Base-by-base conservation (phyloP, 2,113 vertebrate genomes). In the Pardalotus punctatus region DNA sequence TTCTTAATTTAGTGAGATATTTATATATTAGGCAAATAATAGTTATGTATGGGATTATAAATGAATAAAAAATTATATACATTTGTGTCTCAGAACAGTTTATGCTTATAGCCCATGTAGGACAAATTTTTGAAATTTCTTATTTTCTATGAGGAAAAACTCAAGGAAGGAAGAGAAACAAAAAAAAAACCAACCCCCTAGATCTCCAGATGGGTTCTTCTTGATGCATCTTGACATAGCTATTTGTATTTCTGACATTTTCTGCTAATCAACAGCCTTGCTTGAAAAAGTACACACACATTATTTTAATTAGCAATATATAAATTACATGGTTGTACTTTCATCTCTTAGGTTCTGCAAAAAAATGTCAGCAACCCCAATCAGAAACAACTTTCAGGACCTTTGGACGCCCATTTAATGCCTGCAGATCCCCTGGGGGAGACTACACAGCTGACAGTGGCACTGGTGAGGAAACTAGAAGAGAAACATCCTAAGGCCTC, bases 381-480 rank as follows among this genome's bases (percentile, higher is more conserved):
- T 96, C 74, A 96, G 94, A 97, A 97, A 95, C 96, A 97, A 95
- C 96, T 96, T 96, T 94, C 89, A 85, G 96, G 96, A 95, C 94
- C 96, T 96, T 97, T 96, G 91, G 97, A 98, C 81, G 90, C 95
- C 97, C 93, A 88, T 83, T 95, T 95, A 93, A 88, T 95, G 97
- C 97, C 97, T 93, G 97, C 94, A 97, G 97, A 94, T 94, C 93
- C 97, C 97, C 97, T 93, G 65, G 93, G 95, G 97, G 95, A 97
- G 94, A 95, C 93, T 94, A 83, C 86, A 97, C 97, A 98, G 97
- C 98, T 98, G 97, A 97, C 98, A 94, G 98, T 98, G 95, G 96
- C 98, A 95, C 97, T 98, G 97, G 97, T 98, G 98, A 98, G 97
- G 98, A 98, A 98, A 98, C 98, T 96, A 86, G 97, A 98, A 97